Conservation (phyloP, 2,797 vertebrate species). For the Aselliscus stoliczkanus region DNA sequence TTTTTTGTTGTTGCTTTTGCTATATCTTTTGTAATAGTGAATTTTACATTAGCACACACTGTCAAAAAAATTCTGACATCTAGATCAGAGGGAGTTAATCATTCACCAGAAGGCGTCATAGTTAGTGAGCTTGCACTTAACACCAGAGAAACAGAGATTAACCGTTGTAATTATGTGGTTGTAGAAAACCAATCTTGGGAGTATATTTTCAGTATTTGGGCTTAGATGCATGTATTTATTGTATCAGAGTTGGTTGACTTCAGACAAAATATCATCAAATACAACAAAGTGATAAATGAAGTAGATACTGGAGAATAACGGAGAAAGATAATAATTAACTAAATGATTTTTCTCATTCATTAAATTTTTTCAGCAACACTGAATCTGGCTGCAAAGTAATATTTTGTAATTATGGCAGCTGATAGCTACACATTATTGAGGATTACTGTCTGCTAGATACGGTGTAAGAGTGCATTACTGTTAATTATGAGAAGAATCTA, state of each 20-base stretch:
- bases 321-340: slow-evolving; percentile 16
- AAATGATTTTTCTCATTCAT: not conserved
- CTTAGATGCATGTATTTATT: slow-evolving; percentile 22
- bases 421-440: not conserved
- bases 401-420: not conserved
- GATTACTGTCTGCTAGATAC: not conserved
- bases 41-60: slow-evolving; percentile 31
- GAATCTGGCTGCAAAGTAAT: not conserved
- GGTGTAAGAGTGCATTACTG: not conserved
- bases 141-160: slow-evolving; percentile 26
- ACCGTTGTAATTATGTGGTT: slow-evolving; percentile 12
- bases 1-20: slow-evolving; percentile 47
- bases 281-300: slow-evolving; percentile 20
- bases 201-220: slow-evolving; percentile 18
- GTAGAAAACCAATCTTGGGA: not conserved
- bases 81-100: slow-evolving; percentile 52
- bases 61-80: slow-evolving; percentile 42
- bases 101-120: slow-evolving; percentile 38
- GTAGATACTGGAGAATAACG: not conserved
- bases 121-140: slow-evolving; percentile 47
- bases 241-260: slow-evolving; percentile 10
- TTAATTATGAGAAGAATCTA: not conserved
- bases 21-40: slow-evolving; percentile 18
- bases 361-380: not conserved
- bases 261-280: slow-evolving; percentile 26